Percentiles rank a stretch among this genome's conserved stretches.
phyloP scores from a whole-genome alignment of 2,888 invertebrate species.

The Rhorus exstirpatorius region DNA sequence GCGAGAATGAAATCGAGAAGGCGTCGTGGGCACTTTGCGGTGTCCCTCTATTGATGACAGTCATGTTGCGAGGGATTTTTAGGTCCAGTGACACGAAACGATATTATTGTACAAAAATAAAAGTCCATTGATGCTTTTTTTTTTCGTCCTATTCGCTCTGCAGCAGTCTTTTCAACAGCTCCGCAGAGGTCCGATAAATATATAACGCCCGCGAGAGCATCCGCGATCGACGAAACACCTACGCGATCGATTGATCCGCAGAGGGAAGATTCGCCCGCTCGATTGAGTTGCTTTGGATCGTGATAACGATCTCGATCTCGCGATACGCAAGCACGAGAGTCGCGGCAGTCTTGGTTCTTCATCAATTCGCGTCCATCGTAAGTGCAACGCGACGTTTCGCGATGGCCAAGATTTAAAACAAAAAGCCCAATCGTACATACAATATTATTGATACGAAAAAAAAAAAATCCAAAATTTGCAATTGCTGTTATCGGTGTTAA shows the following conservation, averaged over 20 bases:
- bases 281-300: slow-evolving; percentile 80
- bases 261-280: slow-evolving; percentile 74
- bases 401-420: too few species aligned
- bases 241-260: slow-evolving; percentile 71
- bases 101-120: slow-evolving; percentile 14
- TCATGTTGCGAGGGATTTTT: slow-evolving; percentile 19
- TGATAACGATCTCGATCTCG: slow-evolving; percentile 77
- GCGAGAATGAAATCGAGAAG: slow-evolving; percentile 24
- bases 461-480: too few species aligned
- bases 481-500: too few species aligned
- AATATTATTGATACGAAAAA: too few species aligned
- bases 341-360: slow-evolving; percentile 24
- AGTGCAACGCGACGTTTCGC: too few species aligned
- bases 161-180: not conserved
- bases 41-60: slow-evolving; percentile 39
- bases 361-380: not conserved
- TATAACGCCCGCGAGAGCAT: not conserved
- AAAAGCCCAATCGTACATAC: too few species aligned
- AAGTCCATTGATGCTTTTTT: not conserved
- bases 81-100: slow-evolving; percentile 12
- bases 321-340: slow-evolving; percentile 54
- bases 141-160: not conserved
- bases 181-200: not conserved
- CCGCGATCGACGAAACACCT: slow-evolving; percentile 46
- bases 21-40: not conserved